Percentiles rank a stretch among this genome's conserved stretches.
phyloP scores from a whole-genome alignment of 1,140 invertebrate species.

The Bombus soroeensis region DNA sequence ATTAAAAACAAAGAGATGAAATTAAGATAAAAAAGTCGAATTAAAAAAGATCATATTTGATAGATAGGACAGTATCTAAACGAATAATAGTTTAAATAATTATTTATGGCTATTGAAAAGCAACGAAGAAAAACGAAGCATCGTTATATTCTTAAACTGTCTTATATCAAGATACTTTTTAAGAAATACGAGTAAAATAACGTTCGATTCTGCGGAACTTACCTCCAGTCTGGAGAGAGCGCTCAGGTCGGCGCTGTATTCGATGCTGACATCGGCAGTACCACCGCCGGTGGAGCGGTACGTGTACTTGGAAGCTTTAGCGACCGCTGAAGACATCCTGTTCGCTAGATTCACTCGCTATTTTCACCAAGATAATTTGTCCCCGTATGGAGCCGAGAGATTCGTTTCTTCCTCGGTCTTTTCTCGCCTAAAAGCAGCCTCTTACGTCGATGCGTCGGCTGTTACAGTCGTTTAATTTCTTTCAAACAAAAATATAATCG shows the following conservation, averaged over 20 bases:
- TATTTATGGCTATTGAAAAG: neutral
- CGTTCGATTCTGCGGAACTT: slow-evolving; percentile 73
- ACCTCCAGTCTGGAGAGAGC: slow-evolving; percentile 96
- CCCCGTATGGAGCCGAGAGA: slow-evolving; percentile 31
- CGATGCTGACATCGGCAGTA: slow-evolving; percentile 94
- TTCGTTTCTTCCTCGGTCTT: slow-evolving; percentile 27
- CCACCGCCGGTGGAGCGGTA: slow-evolving; percentile 92
- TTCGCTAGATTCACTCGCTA: slow-evolving; percentile 50
- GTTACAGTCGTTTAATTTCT: slow-evolving; percentile 23
- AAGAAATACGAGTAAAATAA: neutral
- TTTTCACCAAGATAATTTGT: slow-evolving; percentile 37
- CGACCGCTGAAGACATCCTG: slow-evolving; percentile 87
- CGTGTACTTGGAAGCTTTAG: slow-evolving; percentile 94
- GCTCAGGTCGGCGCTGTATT: slow-evolving; percentile 95
- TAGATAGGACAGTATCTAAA: neutral
- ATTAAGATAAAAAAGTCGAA: neutral
- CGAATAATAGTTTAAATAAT: neutral
- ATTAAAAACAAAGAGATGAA: neutral
- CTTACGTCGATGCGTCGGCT: slow-evolving; percentile 33
- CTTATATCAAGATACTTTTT: neutral
- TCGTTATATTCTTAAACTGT: neutral
- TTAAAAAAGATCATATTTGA: neutral
- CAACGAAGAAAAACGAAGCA: neutral
- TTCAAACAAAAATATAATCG: slow-evolving; percentile 28
- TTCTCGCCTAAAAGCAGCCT: slow-evolving; percentile 27